Evolutionary conservation across 2,797 vertebrate species (phyloP), one percentile per base, ranked within the genome.

Genomic region (Otus scops): DNA sequence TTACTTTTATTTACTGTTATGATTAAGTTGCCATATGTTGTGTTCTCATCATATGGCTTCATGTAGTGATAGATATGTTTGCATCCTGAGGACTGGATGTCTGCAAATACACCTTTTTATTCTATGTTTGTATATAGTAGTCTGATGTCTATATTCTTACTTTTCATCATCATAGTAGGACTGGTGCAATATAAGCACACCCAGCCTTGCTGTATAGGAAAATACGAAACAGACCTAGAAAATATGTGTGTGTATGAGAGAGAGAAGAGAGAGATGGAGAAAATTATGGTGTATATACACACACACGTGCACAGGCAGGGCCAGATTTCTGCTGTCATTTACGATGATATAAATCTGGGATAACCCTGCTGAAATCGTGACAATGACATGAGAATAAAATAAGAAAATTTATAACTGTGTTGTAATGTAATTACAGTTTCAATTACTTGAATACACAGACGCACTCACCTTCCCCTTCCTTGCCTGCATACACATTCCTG

Each of bases 1-100:
- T 70, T 59, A 12, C 71, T 86, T 92, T 73, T 95, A 86, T 96
- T 95, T 96, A 90, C 83, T 85, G 59, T 56, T 85, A 30, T 63
- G 73, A 61, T 91, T 89, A 50, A 85, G 36, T 45, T 74, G 53
- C 89, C 92, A 85, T 89, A 89, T 93, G 96, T 54, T 87, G 59
- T 83, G 77, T 70, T 94, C 71, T 89, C 54, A n/a, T 65, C 89
- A 79, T 84, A 45, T 38, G 76, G 53, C 79, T 88, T 43, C 0
- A 0, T 39, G 43, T 10, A 73, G 63, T n/a, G 74, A 48, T 45
- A 63, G 77, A 54, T 91, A 34, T 3, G 28, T 67, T 94, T 93
- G 81, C 61, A 91, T 63, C 85, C 57, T 54, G 73, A 89, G 41
- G 34, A 45, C 54, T 79, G 39, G 13, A 19, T 86, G 51, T 60